Evolutionary conservation across 2,797 vertebrate genomes (phyloP), one percentile per base, ranked within the genome.

Genomic region (Mus spretus): DNA sequence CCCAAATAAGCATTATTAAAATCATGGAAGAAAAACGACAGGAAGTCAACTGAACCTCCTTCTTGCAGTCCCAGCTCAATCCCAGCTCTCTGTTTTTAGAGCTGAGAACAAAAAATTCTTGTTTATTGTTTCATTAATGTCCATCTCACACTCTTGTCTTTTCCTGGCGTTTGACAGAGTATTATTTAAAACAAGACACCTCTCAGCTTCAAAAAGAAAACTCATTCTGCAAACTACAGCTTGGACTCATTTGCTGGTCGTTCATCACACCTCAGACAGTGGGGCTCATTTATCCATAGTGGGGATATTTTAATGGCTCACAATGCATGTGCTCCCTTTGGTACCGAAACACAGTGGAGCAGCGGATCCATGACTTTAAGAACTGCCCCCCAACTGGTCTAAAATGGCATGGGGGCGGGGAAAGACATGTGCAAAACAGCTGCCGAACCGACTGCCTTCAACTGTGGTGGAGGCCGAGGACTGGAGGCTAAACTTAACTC

Each of bases 11-110:
- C 98, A 98, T 98, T 37, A 37, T n/a, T 20, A 37, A 72, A 37
- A n/a, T 98, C 98, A 97, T 98, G 98, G 96, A 98, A 98, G 98
- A 98, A 97, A 96, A 96, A n/a, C 91, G 95, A 89, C 59, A 92
- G 95, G 98, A 97, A 98, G 97, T 97, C 97, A 98, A 97, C 96
- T 97, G 97, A 97, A 97, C 97, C 97, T 96, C 98, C 96, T 97
- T 98, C 97, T 96, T 98, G 91, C 95, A 96, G 87, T 97, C 26
- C 0, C 3, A 98, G 89, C 86, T 82, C 95, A 96, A 86, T 97
- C 26, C 0, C 3, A 98, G 89, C 86, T 82, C 87, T 91, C 79
- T 90, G 86, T 98, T 98, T 98, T 98, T 92, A 98, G 94, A 97
- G 95, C 96, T 97, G 96, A 98, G 96, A 28, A 98, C 98, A 26